Base-by-base conservation (phyloP, 2,113 vertebrate species). In the Seriola dumerili region DNA sequence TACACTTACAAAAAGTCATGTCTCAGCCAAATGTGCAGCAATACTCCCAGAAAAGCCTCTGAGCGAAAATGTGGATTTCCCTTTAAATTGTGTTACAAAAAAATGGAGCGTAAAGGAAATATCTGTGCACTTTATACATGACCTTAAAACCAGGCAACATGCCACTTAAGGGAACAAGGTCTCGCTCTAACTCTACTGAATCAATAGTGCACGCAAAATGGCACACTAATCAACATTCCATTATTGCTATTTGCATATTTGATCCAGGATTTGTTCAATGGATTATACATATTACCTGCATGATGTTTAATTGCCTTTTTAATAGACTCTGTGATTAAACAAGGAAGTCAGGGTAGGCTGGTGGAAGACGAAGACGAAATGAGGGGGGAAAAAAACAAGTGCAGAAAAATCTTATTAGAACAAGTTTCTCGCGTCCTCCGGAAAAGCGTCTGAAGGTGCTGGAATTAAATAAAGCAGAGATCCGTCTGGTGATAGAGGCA, bases 231-330 rank as follows among this genome's bases (percentile, higher is more conserved):
- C 92, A 92, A 92, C 88, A 90, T 90, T 90, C 90, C 89, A 87
- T 91, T 92, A 91, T 90, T 91, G 50, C 86, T 74, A 89, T 95
- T 94, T 93, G 88, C 91, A 92, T 93, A 89, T 91, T 93, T 95
- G 92, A 94, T 94, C 90, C 88, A 81, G 89, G 91, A 92, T 92
- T 93, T 93, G 89, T 93, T 91, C 88, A 92, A 91, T 91, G 92
- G 94, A 95, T 95, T 94, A 93, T 91, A 89, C 93, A 92, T 92
- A 94, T 95, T 94, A 92, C 91, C 91, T 93, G 92, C 87, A 84
- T 91, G 90, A 90, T 92, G 90, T 94, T 93, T 95, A 94, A 95
- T 95, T 95, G 90, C 91, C 92, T 92, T 94, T 95, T 93, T 95
- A 93, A 94, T 93, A 88, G 91, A 94, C 90, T 93, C 75, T 83